These are phyloP conservation scores for Drosophila pectinifera DNA, from an alignment of 1,140 invertebrate genomes.

Conservation along the genomic window DNA sequence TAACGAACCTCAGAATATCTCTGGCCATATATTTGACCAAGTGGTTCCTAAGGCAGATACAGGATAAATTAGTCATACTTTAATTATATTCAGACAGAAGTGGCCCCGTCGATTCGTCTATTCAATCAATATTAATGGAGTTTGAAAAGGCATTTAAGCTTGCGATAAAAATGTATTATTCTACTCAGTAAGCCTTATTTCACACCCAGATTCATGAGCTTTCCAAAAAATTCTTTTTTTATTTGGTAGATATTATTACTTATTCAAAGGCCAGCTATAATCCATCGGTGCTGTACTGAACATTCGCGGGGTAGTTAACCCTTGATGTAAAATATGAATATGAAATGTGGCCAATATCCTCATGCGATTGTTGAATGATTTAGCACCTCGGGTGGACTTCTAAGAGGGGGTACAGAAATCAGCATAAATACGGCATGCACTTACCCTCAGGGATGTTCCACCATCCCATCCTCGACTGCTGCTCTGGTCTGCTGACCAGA, in stretches of 20 bases:
- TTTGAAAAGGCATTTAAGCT: too few species aligned
- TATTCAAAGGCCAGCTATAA: too few species aligned
- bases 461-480: conserved; percentile 27
- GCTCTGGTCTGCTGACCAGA: conserved; percentile 54
- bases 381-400: not conserved
- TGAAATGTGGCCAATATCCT: not conserved
- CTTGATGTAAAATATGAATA: not conserved
- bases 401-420: not conserved
- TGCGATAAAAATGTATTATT: too few species aligned
- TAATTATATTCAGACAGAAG: not conserved
- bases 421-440: conserved; percentile 3
- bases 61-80: not conserved
- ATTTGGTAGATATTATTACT: too few species aligned
- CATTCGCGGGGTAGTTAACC: not conserved
- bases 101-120: too few species aligned
- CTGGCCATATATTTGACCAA: not conserved
- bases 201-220: too few species aligned
- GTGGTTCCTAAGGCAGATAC: conserved; percentile 16
- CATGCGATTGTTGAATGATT: not conserved
- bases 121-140: too few species aligned
- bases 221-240: too few species aligned
- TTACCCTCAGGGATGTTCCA: not conserved
- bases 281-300: not conserved
- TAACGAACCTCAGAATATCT: conserved; percentile 21
- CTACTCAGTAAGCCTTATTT: too few species aligned